Evolutionary conservation across 2,797 vertebrate genomes (phyloP), one percentile per base, ranked within the genome.

Genomic region (Propithecus deckenii): DNA sequence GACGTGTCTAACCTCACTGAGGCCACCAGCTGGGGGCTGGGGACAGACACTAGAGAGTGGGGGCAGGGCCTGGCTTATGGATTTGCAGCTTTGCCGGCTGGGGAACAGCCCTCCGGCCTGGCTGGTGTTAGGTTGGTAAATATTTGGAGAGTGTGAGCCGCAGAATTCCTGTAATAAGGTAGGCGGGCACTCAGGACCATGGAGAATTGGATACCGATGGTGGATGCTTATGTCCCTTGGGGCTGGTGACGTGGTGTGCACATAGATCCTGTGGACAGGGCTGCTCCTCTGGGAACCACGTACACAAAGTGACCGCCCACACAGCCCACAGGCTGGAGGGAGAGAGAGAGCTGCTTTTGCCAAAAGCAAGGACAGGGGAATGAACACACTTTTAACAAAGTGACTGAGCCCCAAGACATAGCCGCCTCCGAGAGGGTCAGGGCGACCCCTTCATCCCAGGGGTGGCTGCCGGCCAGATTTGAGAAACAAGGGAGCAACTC

Each of bases 401-500:
- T 28, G 4, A 83, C 1, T 3, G 79, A 81, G n/a, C 23, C 50
- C 46, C 22, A 32, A 74, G 46, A 69, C 11, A 13, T 14, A 65
- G 20, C 35, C n/a, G 89, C 23, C 25, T 61, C 9, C 3, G 28
- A 32, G 67, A 80, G 50, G 43, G 43, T 67, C 61, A 30, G 72
- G 0, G 4, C 1, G 11, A 81, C 30, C 32, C 50, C 48, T 80
- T 25, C 0, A 4, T 78, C 55, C 55, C 7, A 8, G 41, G 41
- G 61, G 13, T 61, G 23, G 57, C 48, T 75, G n/a, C 57, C 25
- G 71, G 48, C 43, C 0, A 38, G 83, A 35, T 35, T 14, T 35
- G 86, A 94, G 91, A 84, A 84, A 88, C 71, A 38, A 67, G 41
- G 55, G 74, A 76, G 72, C 57, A 46, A 25, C 55, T 69, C 28